These are phyloP conservation scores for Setophaga kirtlandii DNA, from an alignment of 2,113 vertebrate species.

Conservation along the genomic window DNA sequence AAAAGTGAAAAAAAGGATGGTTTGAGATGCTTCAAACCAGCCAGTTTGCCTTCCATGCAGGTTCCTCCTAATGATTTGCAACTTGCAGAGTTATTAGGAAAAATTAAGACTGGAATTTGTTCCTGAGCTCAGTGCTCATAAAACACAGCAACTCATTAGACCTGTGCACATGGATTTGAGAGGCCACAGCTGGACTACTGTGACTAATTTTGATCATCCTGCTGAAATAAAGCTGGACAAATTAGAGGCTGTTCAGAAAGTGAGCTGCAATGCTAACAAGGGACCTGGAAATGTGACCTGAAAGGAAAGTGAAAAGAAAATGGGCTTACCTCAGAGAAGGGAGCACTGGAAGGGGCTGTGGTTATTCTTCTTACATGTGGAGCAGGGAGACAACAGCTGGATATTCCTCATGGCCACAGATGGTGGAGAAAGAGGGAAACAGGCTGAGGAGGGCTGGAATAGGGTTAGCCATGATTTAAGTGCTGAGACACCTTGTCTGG, in stretches of 20 bases:
- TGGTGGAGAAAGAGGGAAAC: background rate
- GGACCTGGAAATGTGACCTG: background rate
- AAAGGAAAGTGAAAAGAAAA: background rate
- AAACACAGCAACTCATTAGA: background rate
- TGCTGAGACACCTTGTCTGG: background rate
- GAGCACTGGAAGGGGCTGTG: background rate
- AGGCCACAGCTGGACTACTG: background rate
- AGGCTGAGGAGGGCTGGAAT: accelerated
- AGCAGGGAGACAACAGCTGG: background rate
- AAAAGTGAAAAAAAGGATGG: background rate
- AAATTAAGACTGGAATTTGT: conserved; percentile 8
- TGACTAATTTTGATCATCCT: background rate
- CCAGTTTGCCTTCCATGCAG: background rate
- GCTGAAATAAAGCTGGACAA: background rate
- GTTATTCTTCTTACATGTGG: accelerated
- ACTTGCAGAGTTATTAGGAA: background rate
- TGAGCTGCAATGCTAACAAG: background rate
- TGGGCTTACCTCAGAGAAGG: background rate
- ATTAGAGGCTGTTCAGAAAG: background rate
- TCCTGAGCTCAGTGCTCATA: background rate
- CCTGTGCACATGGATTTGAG: background rate
- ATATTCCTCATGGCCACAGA: accelerated
- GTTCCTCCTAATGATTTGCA: background rate
- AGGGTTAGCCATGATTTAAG: background rate
- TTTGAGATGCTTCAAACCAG: background rate